A percentile compares a stretch with the other conserved stretches of the same genome.
These are phyloP conservation scores for Chaunax sp. DNA, from an alignment of 2,797 vertebrate species.

Conservation along the genomic window DNA sequence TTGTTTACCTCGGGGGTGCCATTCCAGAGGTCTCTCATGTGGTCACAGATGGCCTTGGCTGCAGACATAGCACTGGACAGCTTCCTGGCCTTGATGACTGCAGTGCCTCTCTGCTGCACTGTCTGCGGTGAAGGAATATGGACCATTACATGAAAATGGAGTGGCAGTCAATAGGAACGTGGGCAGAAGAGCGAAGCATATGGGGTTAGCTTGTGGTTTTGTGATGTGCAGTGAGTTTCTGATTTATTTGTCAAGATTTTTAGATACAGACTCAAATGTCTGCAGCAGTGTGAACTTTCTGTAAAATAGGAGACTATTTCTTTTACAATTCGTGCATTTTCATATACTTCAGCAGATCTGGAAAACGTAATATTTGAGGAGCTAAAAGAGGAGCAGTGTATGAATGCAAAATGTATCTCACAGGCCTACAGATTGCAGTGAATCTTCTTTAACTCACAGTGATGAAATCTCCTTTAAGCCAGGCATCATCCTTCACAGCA, in stretches of 20 bases:
- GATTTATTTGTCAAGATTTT: not conserved
- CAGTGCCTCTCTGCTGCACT: constrained; percentile 93
- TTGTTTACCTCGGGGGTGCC: constrained; percentile 90
- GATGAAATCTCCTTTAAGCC: constrained; percentile 96
- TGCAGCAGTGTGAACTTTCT: no score
- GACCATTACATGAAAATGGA: not conserved
- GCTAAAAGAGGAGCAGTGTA: not conserved
- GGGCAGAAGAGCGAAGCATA: not conserved
- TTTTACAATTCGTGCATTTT: not conserved
- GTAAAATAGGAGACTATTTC: no score
- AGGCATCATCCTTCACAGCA: constrained; percentile 92
- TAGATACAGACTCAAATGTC: not conserved
- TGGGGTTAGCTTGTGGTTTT: not conserved
- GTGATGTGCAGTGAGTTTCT: not conserved
- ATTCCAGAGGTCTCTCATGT: constrained; percentile 94
- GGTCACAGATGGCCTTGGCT: constrained; percentile 96
- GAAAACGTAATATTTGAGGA: not conserved
- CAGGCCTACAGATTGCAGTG: not conserved
- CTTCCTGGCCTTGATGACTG: constrained; percentile 95
- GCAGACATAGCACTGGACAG: constrained; percentile 97
- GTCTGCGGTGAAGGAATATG: constrained; percentile 76
- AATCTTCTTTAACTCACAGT: constrained; percentile 79
- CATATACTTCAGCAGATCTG: not conserved
- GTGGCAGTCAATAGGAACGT: not conserved
- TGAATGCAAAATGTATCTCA: not conserved